Conservation (phyloP, 2,113 vertebrate species). For the Rynchops niger region DNA sequence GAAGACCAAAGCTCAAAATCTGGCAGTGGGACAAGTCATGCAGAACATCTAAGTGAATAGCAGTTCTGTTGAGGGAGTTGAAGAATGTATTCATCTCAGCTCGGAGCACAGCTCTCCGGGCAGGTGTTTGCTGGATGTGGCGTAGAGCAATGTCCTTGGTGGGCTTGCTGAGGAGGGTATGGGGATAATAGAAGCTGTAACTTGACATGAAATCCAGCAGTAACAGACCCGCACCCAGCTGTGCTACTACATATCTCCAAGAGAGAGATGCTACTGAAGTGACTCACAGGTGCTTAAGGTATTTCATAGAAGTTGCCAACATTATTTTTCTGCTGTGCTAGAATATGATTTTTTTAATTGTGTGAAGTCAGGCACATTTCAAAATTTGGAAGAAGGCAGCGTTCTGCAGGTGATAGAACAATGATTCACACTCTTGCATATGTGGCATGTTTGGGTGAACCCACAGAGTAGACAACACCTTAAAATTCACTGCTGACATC, state of each 20-base stretch:
- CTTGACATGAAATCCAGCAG: background rate
- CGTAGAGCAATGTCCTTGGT: background rate
- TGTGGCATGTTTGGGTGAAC: background rate
- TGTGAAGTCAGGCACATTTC: background rate
- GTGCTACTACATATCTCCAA: background rate
- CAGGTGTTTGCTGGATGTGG: background rate
- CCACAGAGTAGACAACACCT: background rate
- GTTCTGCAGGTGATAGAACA: background rate
- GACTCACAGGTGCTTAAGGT: background rate
- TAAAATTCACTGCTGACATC: background rate
- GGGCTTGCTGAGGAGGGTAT: background rate
- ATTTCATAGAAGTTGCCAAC: background rate
- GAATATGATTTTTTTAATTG: background rate
- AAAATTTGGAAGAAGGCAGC: background rate
- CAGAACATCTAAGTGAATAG: conserved; percentile 13
- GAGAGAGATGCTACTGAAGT: background rate
- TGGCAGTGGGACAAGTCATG: conserved; percentile 25
- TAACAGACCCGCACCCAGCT: background rate
- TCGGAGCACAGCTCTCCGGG: background rate
- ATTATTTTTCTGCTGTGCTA: background rate
- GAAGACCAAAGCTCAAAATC: conserved; percentile 12
- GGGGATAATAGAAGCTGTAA: background rate
- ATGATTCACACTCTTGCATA: background rate
- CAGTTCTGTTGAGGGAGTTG: background rate
- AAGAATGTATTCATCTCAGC: background rate